A percentile compares a stretch with the other conserved stretches of the same genome.
Conservation (phyloP, 2,888 invertebrate species). For the Pediacus dermestoides region DNA sequence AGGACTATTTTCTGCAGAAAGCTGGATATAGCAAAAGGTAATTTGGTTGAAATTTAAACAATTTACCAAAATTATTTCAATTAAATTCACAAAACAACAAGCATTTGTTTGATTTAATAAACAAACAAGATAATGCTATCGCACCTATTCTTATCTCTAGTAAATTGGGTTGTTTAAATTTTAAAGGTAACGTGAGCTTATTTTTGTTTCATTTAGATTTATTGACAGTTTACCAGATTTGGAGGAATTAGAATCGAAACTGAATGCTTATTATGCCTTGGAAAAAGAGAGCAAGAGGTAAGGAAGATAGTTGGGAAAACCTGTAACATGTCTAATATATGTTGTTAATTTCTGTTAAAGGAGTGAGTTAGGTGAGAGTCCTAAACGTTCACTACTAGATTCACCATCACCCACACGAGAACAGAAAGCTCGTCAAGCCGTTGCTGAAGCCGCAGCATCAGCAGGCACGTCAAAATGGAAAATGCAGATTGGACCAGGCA, state of each 20-base stretch:
- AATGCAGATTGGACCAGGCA: slow-evolving; percentile 64
- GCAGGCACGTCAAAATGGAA: slow-evolving; percentile 62
- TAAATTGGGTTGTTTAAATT: background rate
- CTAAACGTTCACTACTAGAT: slow-evolving; percentile 40
- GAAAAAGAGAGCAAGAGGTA: slow-evolving; percentile 64
- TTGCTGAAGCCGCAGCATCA: slow-evolving; percentile 50
- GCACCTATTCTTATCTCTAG: too few relatives aligned
- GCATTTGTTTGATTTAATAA: slow-evolving; percentile 3
- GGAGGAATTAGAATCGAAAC: slow-evolving; percentile 71
- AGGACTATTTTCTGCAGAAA: slow-evolving; percentile 51
- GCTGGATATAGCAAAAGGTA: slow-evolving; percentile 49
- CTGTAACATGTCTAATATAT: background rate
- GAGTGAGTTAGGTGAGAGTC: slow-evolving; percentile 41
- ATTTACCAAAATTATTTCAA: background rate
- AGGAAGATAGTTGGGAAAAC: slow-evolving; percentile 19
- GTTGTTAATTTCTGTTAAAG: slow-evolving; percentile 23
- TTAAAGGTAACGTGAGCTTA: slow-evolving; percentile 5
- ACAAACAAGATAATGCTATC: background rate
- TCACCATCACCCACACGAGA: slow-evolving; percentile 51
- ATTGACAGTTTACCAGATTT: slow-evolving; percentile 69
- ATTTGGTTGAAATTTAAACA: slow-evolving; percentile 10
- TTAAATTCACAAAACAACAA: slow-evolving; percentile 1
- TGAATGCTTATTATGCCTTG: slow-evolving; percentile 75
- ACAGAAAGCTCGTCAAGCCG: slow-evolving; percentile 52
- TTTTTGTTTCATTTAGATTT: slow-evolving; percentile 51